phyloP scores from a whole-genome alignment of 2,797 vertebrate genomes.

The Phrynocephalus forsythii region DNA sequence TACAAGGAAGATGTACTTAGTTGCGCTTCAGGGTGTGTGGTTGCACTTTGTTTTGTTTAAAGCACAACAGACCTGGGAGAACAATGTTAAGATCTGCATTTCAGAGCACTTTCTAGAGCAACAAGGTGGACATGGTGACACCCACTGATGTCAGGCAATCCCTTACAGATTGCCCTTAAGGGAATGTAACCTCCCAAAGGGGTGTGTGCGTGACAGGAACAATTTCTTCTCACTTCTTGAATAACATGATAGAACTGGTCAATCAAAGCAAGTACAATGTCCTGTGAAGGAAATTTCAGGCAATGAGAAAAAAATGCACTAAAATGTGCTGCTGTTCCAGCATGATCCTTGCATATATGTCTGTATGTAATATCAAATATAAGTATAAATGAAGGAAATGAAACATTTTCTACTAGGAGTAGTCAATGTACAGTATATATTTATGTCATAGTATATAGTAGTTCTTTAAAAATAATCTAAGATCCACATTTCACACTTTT shows the following conservation, averaged over 20 bases:
- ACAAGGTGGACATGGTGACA: too few species aligned
- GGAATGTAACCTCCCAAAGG: not conserved
- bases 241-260: not conserved
- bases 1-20: too few species aligned
- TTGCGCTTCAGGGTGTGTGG: too few species aligned
- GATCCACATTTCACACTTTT: not conserved
- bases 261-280: not conserved
- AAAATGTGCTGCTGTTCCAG: not conserved
- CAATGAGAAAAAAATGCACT: not conserved
- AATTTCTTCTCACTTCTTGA: not conserved
- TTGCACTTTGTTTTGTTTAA: too few species aligned
- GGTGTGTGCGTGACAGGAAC: too few species aligned
- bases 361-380: too few species aligned
- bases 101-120: too few species aligned
- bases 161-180: not conserved
- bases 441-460: not conserved
- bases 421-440: not conserved
- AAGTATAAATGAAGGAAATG: not conserved
- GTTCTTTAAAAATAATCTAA: not conserved
- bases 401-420: not conserved
- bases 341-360: too few species aligned
- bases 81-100: too few species aligned
- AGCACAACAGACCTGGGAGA: too few species aligned
- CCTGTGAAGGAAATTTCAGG: not conserved
- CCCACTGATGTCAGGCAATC: not conserved